Percentiles rank a stretch among this genome's conserved stretches.
Evolutionary conservation across 1,140 invertebrate genomes (phyloP).

Genomic region (Listronotus bonariensis): DNA sequence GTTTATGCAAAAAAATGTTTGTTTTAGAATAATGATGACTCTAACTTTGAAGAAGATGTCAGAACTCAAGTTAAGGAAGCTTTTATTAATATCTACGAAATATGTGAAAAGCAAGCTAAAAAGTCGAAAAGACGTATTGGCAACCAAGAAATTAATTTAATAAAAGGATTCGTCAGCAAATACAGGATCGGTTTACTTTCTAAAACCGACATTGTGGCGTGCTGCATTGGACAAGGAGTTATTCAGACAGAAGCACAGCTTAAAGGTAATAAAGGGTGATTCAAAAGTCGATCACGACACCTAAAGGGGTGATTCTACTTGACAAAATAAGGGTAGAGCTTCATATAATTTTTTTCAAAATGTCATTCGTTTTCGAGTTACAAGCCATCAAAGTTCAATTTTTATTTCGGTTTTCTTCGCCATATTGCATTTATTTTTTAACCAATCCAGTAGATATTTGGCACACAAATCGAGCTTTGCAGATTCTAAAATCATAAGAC

Average conservation of each 20-base stretch:
- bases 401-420: no score
- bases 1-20: no score
- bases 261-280: slow-evolving; percentile 43
- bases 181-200: slow-evolving; percentile 46
- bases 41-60: slow-evolving; percentile 46
- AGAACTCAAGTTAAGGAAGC: slow-evolving; percentile 43
- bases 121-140: slow-evolving; percentile 33
- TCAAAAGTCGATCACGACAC: no score
- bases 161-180: slow-evolving; percentile 45
- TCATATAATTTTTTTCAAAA: no score
- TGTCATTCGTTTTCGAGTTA: no score
- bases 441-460: no score
- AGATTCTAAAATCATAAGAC: no score
- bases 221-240: slow-evolving; percentile 47
- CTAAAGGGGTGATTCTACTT: no score
- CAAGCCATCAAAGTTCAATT: no score
- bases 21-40: slow-evolving; percentile 43
- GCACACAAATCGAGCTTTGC: no score
- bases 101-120: slow-evolving; percentile 42
- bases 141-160: slow-evolving; percentile 36
- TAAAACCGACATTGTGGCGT: slow-evolving; percentile 44
- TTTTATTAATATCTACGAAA: slow-evolving; percentile 42
- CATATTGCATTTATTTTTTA: no score
- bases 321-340: no score
- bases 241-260: slow-evolving; percentile 45